A percentile compares a stretch with the other conserved stretches of the same genome.
These are phyloP conservation scores for Eupleurogrammus muticus DNA, from an alignment of 2,797 vertebrate species.

Conservation along the genomic window DNA sequence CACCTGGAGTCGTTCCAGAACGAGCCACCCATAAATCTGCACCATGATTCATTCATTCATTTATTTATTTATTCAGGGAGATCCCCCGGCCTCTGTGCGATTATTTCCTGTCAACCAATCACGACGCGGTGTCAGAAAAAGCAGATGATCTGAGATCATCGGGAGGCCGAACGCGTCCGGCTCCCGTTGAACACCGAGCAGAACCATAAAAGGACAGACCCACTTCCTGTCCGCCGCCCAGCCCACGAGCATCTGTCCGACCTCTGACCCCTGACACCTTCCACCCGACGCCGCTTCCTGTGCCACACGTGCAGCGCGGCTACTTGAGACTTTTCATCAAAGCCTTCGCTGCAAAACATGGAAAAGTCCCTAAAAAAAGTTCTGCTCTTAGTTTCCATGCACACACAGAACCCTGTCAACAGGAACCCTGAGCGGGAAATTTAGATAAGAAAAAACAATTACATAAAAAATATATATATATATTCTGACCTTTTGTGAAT, in stretches of 20 bases:
- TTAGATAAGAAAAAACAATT: not conserved
- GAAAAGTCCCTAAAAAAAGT: constrained; percentile 15
- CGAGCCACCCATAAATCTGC: constrained; percentile 21
- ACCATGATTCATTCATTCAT: constrained; percentile 31
- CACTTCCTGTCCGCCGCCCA: constrained; percentile 77
- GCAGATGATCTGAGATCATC: constrained; percentile 52
- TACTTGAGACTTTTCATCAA: constrained; percentile 54
- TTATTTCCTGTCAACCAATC: constrained; percentile 55
- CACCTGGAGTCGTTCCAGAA: not conserved
- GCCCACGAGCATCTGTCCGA: constrained; percentile 72
- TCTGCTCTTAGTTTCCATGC: not conserved
- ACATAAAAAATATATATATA: too few relatives aligned
- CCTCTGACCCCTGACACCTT: constrained; percentile 63
- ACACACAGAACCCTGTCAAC: too few relatives aligned
- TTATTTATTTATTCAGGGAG: constrained; percentile 27
- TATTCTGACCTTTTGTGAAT: too few relatives aligned
- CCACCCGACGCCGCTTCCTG: constrained; percentile 64
- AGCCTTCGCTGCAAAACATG: constrained; percentile 23
- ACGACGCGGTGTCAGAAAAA: constrained; percentile 30
- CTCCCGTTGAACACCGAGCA: constrained; percentile 72
- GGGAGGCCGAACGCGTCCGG: constrained; percentile 17
- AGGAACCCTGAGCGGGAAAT: not conserved
- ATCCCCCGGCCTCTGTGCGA: constrained; percentile 31
- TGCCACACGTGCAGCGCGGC: constrained; percentile 65
- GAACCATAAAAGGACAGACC: constrained; percentile 66